These are phyloP conservation scores for Nasonovia ribisnigri DNA, from an alignment of 2,888 invertebrate genomes.

Conservation along the genomic window DNA sequence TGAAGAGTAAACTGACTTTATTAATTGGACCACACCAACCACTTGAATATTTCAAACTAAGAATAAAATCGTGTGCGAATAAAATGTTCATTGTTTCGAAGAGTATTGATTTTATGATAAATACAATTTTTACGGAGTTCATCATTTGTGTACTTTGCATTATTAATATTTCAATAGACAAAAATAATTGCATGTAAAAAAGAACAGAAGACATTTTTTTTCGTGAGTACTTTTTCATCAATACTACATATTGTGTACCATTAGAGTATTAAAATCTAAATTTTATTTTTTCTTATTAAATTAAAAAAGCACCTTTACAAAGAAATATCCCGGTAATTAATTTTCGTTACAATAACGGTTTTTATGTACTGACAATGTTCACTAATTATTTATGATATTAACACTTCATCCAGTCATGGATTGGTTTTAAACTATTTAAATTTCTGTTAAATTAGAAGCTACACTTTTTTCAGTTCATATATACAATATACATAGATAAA, in stretches of 20 bases:
- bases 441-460: background rate
- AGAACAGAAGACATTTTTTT: background rate
- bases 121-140: background rate
- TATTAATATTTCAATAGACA: conserved; percentile 7
- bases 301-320: background rate
- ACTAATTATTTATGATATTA: background rate
- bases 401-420: no score
- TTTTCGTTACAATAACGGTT: background rate
- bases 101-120: background rate
- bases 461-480: background rate
- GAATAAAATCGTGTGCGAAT: background rate
- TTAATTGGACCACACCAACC: background rate
- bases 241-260: background rate
- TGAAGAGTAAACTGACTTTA: background rate
- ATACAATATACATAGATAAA: background rate
- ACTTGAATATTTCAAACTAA: background rate
- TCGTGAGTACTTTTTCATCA: background rate
- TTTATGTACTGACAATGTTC: background rate
- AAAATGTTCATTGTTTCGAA: background rate
- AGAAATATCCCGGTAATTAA: background rate
- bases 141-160: background rate
- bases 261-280: background rate
- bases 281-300: background rate
- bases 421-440: background rate
- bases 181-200: background rate